A percentile compares a stretch with the other conserved stretches of the same genome.
phyloP scores from a whole-genome alignment of 2,113 vertebrate genomes.

The Oceanites oceanicus region DNA sequence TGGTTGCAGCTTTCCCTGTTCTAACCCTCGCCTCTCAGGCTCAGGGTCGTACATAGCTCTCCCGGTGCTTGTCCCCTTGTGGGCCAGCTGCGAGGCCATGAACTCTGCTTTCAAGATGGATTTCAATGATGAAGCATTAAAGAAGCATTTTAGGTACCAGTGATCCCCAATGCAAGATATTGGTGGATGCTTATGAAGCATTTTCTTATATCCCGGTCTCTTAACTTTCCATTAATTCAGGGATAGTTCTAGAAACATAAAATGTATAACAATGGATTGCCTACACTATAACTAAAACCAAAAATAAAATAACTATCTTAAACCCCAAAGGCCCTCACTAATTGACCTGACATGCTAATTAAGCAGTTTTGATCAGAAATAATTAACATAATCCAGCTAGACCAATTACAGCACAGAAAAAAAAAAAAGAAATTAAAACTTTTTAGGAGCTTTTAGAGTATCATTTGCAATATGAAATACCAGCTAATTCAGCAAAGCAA shows the following conservation, averaged over 20 bases:
- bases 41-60: background rate
- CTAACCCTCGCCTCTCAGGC: background rate
- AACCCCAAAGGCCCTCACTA: slow-evolving; percentile 3
- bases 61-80: background rate
- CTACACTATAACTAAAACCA: background rate
- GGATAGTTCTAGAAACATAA: background rate
- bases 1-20: background rate
- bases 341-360: slow-evolving; percentile 53
- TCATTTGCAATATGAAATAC: background rate
- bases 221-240: slow-evolving; percentile 47
- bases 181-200: slow-evolving; percentile 34
- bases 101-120: background rate
- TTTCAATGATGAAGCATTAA: slow-evolving; percentile 12
- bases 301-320: slow-evolving; percentile 8
- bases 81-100: background rate
- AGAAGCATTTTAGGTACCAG: slow-evolving; percentile 17
- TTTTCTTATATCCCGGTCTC: slow-evolving; percentile 21
- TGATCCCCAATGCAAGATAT: slow-evolving; percentile 19
- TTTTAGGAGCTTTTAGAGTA: slow-evolving; percentile 1
- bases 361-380: slow-evolving; percentile 44
- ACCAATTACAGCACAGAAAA: background rate
- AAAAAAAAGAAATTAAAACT: background rate
- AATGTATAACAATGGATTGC: background rate
- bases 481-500: slow-evolving; percentile 42
- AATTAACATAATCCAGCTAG: slow-evolving; percentile 48